phyloP scores from a whole-genome alignment of 2,888 invertebrate genomes.

The Agonopterix arenella region DNA sequence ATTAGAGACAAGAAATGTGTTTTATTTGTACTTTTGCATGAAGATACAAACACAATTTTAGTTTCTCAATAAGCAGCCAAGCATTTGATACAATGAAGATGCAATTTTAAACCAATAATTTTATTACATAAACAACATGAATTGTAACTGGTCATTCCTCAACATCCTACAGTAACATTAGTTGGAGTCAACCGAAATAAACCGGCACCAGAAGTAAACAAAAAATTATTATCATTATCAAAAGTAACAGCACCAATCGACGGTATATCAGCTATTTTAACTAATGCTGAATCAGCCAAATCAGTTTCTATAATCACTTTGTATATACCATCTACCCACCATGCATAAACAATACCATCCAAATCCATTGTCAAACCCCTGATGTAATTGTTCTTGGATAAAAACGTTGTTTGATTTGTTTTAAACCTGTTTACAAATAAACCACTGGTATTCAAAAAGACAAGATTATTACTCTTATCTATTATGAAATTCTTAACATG shows the following conservation, averaged over 20 bases:
- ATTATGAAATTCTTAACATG: conserved; percentile 50
- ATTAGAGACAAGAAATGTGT: too few relatives aligned
- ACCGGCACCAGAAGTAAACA: conserved; percentile 42
- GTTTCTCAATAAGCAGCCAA: too few relatives aligned
- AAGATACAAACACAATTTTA: too few relatives aligned
- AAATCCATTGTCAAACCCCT: conserved; percentile 54
- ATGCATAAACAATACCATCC: conserved; percentile 46
- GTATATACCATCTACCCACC: conserved; percentile 65
- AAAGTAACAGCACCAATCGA: conserved; percentile 51
- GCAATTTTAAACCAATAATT: too few relatives aligned
- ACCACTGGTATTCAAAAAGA: conserved; percentile 44
- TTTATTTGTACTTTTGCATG: too few relatives aligned
- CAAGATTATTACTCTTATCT: conserved; percentile 42
- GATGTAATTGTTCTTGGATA: conserved; percentile 53
- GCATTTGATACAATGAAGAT: too few relatives aligned
- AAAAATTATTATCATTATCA: conserved; percentile 52
- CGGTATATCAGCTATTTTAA: conserved; percentile 36
- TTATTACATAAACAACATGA: too few relatives aligned
- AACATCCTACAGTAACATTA: conserved; percentile 14
- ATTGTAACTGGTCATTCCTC: neutral
- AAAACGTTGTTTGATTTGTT: conserved; percentile 25
- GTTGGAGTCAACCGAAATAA: conserved; percentile 36
- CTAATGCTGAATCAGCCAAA: conserved; percentile 35
- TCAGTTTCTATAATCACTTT: conserved; percentile 35
- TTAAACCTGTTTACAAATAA: conserved; percentile 36